Percentiles rank a stretch among this genome's conserved stretches.
Conservation (phyloP, 1,140 invertebrate genomes). For the Pemphigus obesinymphae region DNA sequence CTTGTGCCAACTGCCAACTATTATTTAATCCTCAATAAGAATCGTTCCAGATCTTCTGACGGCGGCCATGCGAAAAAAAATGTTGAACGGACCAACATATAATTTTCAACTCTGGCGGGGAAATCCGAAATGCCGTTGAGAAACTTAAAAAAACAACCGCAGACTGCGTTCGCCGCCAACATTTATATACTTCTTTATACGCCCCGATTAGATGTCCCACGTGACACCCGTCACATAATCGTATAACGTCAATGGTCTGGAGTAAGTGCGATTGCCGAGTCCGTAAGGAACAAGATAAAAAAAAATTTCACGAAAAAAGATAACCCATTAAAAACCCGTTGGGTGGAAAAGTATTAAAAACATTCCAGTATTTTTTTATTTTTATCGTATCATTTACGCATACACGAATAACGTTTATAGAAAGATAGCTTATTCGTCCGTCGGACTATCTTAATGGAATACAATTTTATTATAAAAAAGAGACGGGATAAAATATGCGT, state of each 20-base stretch:
- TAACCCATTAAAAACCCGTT: slow-evolving; percentile 1
- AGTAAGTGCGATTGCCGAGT: not conserved
- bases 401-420: not conserved
- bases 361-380: not conserved
- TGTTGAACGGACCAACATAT: not conserved
- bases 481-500: no score
- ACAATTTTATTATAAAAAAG: not conserved
- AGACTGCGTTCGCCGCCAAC: not conserved
- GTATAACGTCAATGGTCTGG: not conserved
- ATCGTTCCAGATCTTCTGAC: not conserved
- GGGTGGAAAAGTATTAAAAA: not conserved
- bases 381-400: not conserved
- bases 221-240: not conserved
- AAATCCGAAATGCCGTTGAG: no score
- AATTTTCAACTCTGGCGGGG: not conserved
- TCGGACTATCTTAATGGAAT: not conserved
- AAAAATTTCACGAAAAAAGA: not conserved
- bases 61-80: not conserved
- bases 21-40: slow-evolving; percentile 5
- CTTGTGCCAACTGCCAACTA: slow-evolving; percentile 22
- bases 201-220: not conserved
- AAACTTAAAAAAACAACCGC: not conserved
- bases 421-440: not conserved
- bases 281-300: not conserved
- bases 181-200: slow-evolving; percentile 10